These are phyloP conservation scores for Zosterops hypoxanthus DNA, from an alignment of 2,113 vertebrate genomes.

Conservation along the genomic window DNA sequence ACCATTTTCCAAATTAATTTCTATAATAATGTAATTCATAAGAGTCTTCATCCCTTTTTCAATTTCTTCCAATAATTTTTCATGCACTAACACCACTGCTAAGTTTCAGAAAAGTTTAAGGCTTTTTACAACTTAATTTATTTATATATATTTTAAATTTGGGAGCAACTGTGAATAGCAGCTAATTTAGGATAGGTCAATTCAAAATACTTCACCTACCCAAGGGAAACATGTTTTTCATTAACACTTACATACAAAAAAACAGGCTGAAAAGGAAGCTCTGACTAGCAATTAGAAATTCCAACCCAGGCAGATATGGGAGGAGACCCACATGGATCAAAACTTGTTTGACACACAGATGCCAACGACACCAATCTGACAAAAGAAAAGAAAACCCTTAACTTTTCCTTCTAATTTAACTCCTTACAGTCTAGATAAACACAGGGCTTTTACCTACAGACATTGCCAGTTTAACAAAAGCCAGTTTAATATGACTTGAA, in stretches of 20 bases:
- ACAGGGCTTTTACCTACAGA: conserved; percentile 18
- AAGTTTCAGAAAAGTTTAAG: conserved; percentile 23
- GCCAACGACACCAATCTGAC: conserved; percentile 68
- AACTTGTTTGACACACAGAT: conserved; percentile 69
- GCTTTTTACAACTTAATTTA: not conserved
- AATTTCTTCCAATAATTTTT: not conserved
- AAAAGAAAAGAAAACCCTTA: conserved; percentile 67
- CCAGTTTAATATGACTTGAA: not conserved
- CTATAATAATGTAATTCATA: not conserved
- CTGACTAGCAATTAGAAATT: conserved; percentile 68
- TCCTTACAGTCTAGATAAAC: conserved; percentile 56
- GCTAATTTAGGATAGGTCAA: conserved; percentile 56
- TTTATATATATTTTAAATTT: not conserved
- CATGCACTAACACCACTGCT: conserved; percentile 34
- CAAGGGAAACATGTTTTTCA: conserved; percentile 59
- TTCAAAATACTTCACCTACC: conserved; percentile 51
- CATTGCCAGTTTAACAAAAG: not conserved
- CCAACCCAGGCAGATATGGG: conserved; percentile 65
- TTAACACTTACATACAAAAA: conserved; percentile 70
- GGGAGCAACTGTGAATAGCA: conserved; percentile 5
- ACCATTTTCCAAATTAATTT: not conserved
- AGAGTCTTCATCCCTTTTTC: not conserved
- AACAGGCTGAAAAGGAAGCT: conserved; percentile 67
- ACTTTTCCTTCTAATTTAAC: conserved; percentile 40
- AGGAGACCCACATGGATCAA: conserved; percentile 70